Conservation (phyloP, 2,888 invertebrate species). For the Rhopalosiphum nymphaeae region DNA sequence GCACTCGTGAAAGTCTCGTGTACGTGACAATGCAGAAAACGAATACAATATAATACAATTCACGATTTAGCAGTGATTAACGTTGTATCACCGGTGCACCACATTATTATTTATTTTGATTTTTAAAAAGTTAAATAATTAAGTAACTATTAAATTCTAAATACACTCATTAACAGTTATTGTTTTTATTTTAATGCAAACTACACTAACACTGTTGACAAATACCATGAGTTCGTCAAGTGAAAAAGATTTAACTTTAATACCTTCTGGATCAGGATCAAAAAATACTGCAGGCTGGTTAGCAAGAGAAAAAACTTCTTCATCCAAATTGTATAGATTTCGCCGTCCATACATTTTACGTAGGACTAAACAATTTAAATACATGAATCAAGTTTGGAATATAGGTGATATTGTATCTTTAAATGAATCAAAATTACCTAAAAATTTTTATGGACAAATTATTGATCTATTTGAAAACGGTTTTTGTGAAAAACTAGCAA, state of each 20-base stretch:
- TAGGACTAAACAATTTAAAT: background rate
- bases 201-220: background rate
- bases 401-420: constrained; percentile 50
- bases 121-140: background rate
- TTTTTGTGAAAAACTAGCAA: constrained; percentile 47
- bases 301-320: background rate
- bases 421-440: background rate
- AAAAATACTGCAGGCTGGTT: background rate
- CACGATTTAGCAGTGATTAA: no score
- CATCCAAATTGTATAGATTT: constrained; percentile 9
- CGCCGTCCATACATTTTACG: constrained; percentile 37
- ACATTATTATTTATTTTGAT: no score
- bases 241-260: background rate
- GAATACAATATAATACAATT: no score
- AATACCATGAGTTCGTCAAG: background rate
- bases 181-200: background rate
- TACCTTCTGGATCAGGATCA: background rate
- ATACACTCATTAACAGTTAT: background rate
- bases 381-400: constrained; percentile 17
- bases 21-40: no score
- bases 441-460: constrained; percentile 31
- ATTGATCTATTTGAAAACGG: constrained; percentile 26
- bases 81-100: no score
- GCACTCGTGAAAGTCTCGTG: no score
- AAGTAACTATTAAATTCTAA: background rate